These are phyloP conservation scores for Zaprionus africanus DNA, from an alignment of 1,140 invertebrate genomes.

Conservation along the genomic window DNA sequence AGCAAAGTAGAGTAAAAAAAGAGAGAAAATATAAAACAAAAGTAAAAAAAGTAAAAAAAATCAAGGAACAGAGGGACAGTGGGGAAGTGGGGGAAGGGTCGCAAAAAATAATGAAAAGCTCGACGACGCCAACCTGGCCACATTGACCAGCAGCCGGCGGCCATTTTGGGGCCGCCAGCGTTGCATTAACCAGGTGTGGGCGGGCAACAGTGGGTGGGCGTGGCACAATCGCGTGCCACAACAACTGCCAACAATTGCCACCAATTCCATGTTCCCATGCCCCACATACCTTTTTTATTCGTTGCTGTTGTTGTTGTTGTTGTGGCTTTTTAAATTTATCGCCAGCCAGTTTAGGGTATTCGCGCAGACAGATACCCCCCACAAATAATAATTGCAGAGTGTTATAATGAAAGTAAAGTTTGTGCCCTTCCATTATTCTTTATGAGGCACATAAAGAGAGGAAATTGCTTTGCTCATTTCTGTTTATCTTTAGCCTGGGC, in stretches of 20 bases:
- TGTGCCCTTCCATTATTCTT: neutral
- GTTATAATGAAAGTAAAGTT: neutral
- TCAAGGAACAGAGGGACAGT: neutral
- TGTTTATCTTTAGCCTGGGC: neutral
- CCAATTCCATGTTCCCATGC: conserved; percentile 45
- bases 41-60: neutral
- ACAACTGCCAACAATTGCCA: conserved; percentile 60
- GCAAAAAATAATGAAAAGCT: conserved; percentile 61
- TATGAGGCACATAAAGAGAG: neutral
- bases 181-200: conserved; percentile 57
- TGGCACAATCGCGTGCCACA: conserved; percentile 43
- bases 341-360: conserved; percentile 23
- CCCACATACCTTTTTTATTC: conserved; percentile 14
- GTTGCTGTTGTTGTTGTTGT: conserved; percentile 40
- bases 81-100: conserved; percentile 4
- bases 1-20: conserved; percentile 44
- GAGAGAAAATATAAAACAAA: conserved; percentile 20
- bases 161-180: conserved; percentile 58
- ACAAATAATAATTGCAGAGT: neutral
- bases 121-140: conserved; percentile 73
- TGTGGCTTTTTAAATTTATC: conserved; percentile 66
- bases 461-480: neutral
- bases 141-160: conserved; percentile 77
- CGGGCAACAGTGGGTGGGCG: conserved; percentile 30
- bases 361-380: conserved; percentile 26